Conservation (phyloP, 2,888 invertebrate genomes). For the Drosophila formosana region DNA sequence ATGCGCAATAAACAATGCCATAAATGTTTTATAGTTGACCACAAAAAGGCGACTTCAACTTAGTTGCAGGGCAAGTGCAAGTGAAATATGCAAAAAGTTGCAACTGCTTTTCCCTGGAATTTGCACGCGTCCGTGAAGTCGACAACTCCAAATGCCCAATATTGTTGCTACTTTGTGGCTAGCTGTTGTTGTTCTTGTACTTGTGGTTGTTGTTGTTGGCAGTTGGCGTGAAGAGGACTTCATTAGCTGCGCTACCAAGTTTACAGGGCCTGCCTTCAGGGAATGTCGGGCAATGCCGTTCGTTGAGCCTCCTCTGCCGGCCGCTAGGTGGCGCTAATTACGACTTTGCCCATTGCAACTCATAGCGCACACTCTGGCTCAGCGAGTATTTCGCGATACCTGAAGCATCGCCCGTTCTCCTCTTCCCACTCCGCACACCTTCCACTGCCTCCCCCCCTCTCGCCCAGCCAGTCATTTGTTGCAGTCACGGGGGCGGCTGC, state of each 20-base stretch:
- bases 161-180: conserved; percentile 1
- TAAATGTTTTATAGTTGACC: too few species aligned
- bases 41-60: conserved; percentile 28
- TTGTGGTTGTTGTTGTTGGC: background rate
- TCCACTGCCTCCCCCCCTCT: background rate
- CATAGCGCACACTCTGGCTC: conserved; percentile 31
- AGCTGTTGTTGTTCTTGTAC: background rate
- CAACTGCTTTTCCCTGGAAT: conserved; percentile 68
- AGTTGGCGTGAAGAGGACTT: conserved; percentile 57
- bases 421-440: background rate
- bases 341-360: conserved; percentile 21
- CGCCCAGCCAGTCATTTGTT: conserved; percentile 21
- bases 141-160: conserved; percentile 9
- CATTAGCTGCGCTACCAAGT: conserved; percentile 61
- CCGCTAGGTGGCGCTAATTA: conserved; percentile 78
- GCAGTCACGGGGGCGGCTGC: conserved; percentile 55
- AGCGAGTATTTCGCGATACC: conserved; percentile 22
- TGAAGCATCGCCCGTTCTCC: conserved; percentile 32
- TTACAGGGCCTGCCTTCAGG: conserved; percentile 42
- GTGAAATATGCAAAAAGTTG: conserved; percentile 56
- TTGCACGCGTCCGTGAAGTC: conserved; percentile 76
- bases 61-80: conserved; percentile 63
- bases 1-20: too few species aligned
- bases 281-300: conserved; percentile 84
- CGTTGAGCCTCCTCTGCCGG: conserved; percentile 71